A percentile compares a stretch with the other conserved stretches of the same genome.
phyloP scores from a whole-genome alignment of 1,140 invertebrate genomes.

The Saxidomus purpurata region DNA sequence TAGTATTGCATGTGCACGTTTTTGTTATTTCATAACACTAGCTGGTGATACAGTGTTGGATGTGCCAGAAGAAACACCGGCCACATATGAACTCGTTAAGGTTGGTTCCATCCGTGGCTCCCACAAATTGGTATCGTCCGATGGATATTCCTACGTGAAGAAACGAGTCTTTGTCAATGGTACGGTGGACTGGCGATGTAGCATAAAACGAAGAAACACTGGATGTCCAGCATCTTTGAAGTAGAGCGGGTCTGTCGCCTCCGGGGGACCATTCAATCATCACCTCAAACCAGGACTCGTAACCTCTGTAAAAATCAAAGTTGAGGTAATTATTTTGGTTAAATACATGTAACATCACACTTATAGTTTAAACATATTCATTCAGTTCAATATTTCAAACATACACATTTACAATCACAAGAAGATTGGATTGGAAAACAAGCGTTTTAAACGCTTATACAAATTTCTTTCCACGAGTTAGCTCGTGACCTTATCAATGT shows the following conservation, averaged over 20 bases:
- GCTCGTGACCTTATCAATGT: too few relatives aligned
- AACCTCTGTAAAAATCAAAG: conserved; percentile 1
- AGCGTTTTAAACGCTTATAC: too few relatives aligned
- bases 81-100: not conserved
- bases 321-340: not conserved
- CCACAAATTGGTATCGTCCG: not conserved
- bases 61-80: not conserved
- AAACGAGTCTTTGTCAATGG: not conserved
- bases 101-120: not conserved
- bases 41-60: not conserved
- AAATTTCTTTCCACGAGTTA: too few relatives aligned
- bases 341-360: not conserved
- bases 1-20: too few relatives aligned
- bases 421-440: too few relatives aligned
- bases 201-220: not conserved
- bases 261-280: not conserved
- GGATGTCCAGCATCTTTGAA: not conserved
- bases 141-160: not conserved
- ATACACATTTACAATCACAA: too few relatives aligned
- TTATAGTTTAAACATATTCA: not conserved
- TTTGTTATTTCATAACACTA: conserved; percentile 8
- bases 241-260: not conserved
- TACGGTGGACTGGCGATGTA: conserved; percentile 29
- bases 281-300: not conserved
- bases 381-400: too few relatives aligned